Evolutionary conservation across 1,140 invertebrate species (phyloP).

Genomic region (Penaeus chinensis): DNA sequence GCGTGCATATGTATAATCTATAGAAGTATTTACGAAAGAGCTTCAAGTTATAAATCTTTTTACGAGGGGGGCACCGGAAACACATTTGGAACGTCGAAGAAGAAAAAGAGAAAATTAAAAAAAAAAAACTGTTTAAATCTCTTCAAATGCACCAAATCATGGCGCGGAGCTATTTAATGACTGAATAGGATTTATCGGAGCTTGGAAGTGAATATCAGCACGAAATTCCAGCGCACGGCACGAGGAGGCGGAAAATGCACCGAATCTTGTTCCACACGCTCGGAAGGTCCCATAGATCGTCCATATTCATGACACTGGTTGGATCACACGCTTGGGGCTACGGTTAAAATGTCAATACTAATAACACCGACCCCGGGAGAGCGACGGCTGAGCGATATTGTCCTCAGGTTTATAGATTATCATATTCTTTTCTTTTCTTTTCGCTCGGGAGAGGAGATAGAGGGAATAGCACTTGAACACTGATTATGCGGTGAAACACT

Average conservation of each 20-base stretch:
- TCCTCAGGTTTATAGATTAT: not conserved
- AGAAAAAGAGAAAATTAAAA: not conserved
- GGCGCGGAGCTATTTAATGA: too few species aligned
- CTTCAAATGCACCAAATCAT: too few species aligned
- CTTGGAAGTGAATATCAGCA: not conserved
- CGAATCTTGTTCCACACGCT: too few species aligned
- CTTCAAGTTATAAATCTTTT: not conserved
- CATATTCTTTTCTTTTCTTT: conserved; percentile 12
- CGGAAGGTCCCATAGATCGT: not conserved
- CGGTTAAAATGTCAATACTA: conserved; percentile 46
- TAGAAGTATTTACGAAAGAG: too few species aligned
- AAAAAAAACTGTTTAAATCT: not conserved
- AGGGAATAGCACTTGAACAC: not conserved
- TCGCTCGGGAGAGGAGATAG: not conserved
- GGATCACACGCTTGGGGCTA: conserved; percentile 31
- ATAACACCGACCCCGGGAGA: not conserved
- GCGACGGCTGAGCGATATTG: not conserved
- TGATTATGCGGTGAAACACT: too few species aligned
- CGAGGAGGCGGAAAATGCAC: too few species aligned
- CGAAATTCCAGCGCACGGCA: not conserved
- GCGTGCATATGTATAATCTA: too few species aligned
- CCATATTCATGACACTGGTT: conserved; percentile 36
- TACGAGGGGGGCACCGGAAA: not conserved
- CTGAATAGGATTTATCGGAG: too few species aligned
- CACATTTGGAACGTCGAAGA: not conserved